Conservation (phyloP, 2,797 vertebrate species). For the Carapus acus region DNA sequence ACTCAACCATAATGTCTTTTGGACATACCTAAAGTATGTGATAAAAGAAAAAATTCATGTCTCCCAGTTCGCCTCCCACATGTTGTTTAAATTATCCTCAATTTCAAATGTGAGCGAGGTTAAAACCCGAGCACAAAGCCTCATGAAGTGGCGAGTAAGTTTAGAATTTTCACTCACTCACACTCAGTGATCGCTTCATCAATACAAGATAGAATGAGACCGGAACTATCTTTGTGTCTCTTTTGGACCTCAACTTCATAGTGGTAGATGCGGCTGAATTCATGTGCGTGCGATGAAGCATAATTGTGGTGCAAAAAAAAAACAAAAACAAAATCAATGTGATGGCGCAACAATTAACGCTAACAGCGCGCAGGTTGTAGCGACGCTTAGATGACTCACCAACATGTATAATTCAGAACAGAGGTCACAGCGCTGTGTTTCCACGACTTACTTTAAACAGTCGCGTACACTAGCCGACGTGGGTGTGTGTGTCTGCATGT, state of each 20-base stretch:
- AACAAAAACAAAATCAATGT: conserved; percentile 29
- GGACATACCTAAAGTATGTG: too few species aligned
- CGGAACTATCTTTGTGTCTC: conserved; percentile 26
- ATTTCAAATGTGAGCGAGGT: too few species aligned
- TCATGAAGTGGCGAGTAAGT: too few species aligned
- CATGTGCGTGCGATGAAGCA: conserved; percentile 43
- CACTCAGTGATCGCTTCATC: conserved; percentile 22
- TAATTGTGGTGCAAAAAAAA: conserved; percentile 22
- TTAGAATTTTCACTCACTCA: not conserved
- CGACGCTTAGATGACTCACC: conserved; percentile 16
- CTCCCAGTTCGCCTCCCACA: too few species aligned
- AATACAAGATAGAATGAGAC: conserved; percentile 32
- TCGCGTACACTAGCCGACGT: not conserved
- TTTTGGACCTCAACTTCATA: conserved; percentile 34
- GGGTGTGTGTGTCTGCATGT: not conserved
- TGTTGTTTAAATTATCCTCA: too few species aligned
- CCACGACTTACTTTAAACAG: conserved; percentile 13
- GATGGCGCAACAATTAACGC: conserved; percentile 29
- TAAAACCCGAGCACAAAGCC: too few species aligned
- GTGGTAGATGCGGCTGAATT: conserved; percentile 41
- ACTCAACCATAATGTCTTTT: too few species aligned
- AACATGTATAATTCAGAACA: conserved; percentile 2
- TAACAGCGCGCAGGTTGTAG: conserved; percentile 21
- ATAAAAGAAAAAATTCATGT: too few species aligned
- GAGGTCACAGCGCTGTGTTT: conserved; percentile 21